Base-by-base conservation (phyloP, 2,797 vertebrate species). In the Iguana delicatissima region DNA sequence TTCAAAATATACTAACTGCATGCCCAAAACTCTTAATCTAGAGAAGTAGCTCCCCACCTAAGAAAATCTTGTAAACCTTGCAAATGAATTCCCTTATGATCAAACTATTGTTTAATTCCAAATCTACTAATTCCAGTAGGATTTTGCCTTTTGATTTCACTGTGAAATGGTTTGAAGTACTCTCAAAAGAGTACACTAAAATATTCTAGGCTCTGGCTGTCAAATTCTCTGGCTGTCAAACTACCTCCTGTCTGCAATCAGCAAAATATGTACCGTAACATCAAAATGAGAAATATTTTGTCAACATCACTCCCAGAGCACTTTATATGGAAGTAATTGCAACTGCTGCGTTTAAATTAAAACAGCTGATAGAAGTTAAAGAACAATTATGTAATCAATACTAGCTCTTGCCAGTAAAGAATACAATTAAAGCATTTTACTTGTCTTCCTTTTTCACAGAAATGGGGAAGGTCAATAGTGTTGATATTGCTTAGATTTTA, bases 401-500 rank as follows among this genome's bases (percentile, higher is more conserved):
- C 38, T 0, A 22, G 10, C 74, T 89, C 86, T 85, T 93, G 10
- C 59, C 22, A 88, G 95, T 93, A 88, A 95, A 94, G 84, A 84
- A 92, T 89, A 91, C 95, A 93, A 93, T 85, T 94, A 9, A 0
- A 0, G 93, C 94, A 96, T 46, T 92, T 92, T 88, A 79, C 93
- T 95, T 69, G 92, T 92, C 96, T 96, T 95, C 16, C 93, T 91
- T 97, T 96, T 95, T 96, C 95, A 93, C 95, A 96, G 92, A 88
- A 94, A 94, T 93, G 90, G 91, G 92, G 96, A 97, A 96, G 96
- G 96, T 97, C 96, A 97, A 97, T 95, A 93, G 94, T 96, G 95
- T 96, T 95, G 97, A 95, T 96, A 91, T 97, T 96, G 95, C 85
- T 24, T 96, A 93, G 95, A 97, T 97, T 97, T 57, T 97, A 96